Evolutionary conservation across 2,888 invertebrate genomes (phyloP).

Genomic region (Drosophila meridionalis): DNA sequence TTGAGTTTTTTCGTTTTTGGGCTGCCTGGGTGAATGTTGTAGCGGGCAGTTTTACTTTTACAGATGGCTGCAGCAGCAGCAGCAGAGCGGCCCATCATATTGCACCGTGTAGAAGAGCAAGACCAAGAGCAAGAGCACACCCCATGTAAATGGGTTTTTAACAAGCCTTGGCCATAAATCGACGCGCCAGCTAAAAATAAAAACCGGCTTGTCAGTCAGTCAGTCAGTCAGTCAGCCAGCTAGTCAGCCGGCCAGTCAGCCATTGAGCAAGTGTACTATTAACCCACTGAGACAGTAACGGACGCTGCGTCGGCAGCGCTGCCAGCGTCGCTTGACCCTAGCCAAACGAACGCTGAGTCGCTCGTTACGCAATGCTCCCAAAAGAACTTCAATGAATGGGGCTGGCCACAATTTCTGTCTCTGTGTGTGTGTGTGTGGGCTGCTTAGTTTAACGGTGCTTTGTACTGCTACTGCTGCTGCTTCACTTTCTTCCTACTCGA

Average conservation of each 20-base stretch:
- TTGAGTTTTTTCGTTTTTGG: slow-evolving; percentile 50
- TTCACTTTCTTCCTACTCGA: slow-evolving; percentile 61
- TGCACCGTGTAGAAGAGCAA: slow-evolving; percentile 37
- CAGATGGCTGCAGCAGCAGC: slow-evolving; percentile 45
- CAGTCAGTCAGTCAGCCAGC: not conserved
- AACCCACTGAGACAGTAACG: slow-evolving; percentile 85
- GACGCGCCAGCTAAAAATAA: slow-evolving; percentile 47
- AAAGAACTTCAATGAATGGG: slow-evolving; percentile 64
- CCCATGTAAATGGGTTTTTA: slow-evolving; percentile 75
- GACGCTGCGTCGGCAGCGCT: slow-evolving; percentile 31
- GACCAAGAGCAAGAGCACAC: slow-evolving; percentile 24
- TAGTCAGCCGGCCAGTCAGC: not conserved
- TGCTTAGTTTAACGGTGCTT: slow-evolving; percentile 55
- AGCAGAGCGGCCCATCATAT: slow-evolving; percentile 46
- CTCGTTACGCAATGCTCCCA: slow-evolving; percentile 63
- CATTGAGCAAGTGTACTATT: slow-evolving; percentile 84
- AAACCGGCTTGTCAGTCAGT: slow-evolving; percentile 46
- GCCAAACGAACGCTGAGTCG: slow-evolving; percentile 33
- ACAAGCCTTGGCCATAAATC: slow-evolving; percentile 74
- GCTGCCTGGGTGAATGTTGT: slow-evolving; percentile 70
- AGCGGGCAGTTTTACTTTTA: slow-evolving; percentile 75
- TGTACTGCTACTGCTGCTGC: slow-evolving; percentile 28
- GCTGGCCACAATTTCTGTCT: not conserved
- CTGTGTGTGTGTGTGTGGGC: slow-evolving; percentile 28
- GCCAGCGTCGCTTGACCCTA: slow-evolving; percentile 52